Evolutionary conservation across 1,140 invertebrate species (phyloP), one percentile per base, ranked within the genome.

Genomic region (Formica exsecta): DNA sequence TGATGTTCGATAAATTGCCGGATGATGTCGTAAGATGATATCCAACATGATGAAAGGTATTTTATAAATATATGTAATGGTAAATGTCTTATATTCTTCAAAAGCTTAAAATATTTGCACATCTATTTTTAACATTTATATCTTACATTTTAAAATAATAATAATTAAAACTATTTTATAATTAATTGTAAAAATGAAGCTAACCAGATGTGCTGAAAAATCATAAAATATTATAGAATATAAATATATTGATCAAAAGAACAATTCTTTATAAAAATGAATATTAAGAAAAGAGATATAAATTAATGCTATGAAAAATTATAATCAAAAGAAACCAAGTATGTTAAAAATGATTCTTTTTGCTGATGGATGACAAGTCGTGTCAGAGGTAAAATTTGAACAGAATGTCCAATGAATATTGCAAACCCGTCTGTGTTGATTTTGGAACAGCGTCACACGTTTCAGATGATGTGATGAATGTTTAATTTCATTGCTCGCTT

Each of bases 401-500:
- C n/a, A 32, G 32, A 19, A 16, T 3, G 36, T 75, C 74, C 36
- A 19, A 7, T 38, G 64, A 83, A 79, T 79, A 68, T 54, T 32
- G 48, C 44, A 41, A 68, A 54, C 19, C n/a, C 59, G 3, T 36
- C 62, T 32, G 29, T 79, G 76, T 79, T 79, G 76, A 79, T 59
- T 79, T 79, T 79, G 13, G 29, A 79, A 6, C 76, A 79, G 44
- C 62, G 64, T 66, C 29, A 29, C 41, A 29, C 29, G 11, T 77
- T 77, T 77, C 32, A 29, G 13, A 48, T n/a, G 32, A 79, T 11
- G 75, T 48, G 62, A 79, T 66, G 44, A 79, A 66, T 79, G 44
- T 68, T 79, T 79, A 79, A 79, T 79, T 79, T 79, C 48, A 66
- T 54, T 66, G 32, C 29, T 13, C 16, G 62, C 61, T 79, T 51